phyloP scores from a whole-genome alignment of 2,888 invertebrate species.

The Mesorhabditis sp. region DNA sequence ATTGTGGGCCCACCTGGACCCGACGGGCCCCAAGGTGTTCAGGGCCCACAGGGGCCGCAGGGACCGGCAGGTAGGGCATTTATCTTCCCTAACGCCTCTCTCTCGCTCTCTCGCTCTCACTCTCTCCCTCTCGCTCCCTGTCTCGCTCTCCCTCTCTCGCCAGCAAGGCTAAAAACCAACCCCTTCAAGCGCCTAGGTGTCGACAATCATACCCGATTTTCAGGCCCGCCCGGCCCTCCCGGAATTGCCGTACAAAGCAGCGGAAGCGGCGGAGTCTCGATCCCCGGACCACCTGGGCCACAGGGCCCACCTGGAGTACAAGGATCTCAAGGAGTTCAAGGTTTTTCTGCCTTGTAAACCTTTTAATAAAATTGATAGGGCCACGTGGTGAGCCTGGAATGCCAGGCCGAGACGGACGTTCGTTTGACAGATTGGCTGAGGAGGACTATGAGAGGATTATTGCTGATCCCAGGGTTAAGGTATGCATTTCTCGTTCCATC shows the following conservation, averaged over 20 bases:
- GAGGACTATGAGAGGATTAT: conserved; percentile 49
- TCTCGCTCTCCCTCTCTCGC: background rate
- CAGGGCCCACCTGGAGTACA: conserved; percentile 27
- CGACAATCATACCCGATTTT: background rate
- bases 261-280: conserved; percentile 2
- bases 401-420: conserved; percentile 28
- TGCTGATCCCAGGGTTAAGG: conserved; percentile 54
- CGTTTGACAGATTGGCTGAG: conserved; percentile 42
- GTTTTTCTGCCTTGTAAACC: conserved; percentile 12
- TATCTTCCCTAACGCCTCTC: background rate
- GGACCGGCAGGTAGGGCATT: conserved; percentile 20
- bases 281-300: conserved; percentile 26
- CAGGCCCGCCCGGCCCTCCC: conserved; percentile 29
- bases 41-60: conserved; percentile 29
- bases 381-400: conserved; percentile 21
- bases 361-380: background rate
- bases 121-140: background rate
- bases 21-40: conserved; percentile 23
- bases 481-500: background rate
- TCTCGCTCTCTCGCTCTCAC: background rate
- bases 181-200: background rate
- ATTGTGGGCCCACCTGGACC: conserved; percentile 17
- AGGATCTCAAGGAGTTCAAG: conserved; percentile 33
- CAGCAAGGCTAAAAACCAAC: background rate
- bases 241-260: conserved; percentile 12